A percentile compares a stretch with the other conserved stretches of the same genome.
Conservation (phyloP, 2,797 vertebrate species). For the Silurus aristotelis region DNA sequence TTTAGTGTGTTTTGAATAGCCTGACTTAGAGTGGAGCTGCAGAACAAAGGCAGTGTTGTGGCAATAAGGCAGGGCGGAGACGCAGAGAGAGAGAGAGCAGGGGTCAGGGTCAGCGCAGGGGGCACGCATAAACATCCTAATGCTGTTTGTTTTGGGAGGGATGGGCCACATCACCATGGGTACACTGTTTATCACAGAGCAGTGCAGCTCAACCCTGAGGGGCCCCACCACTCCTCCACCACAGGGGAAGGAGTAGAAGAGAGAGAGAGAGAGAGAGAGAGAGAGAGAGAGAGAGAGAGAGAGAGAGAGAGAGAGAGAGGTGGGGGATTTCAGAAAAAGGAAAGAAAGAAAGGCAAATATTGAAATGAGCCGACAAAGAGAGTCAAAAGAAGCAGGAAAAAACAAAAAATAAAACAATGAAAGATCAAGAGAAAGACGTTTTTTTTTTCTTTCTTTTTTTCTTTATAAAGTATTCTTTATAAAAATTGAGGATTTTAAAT, state of each 20-base stretch:
- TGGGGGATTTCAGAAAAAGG: not conserved
- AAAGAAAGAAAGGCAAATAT: constrained; percentile 1
- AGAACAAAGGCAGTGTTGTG: constrained; percentile 60
- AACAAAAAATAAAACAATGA: not conserved
- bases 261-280: constrained; percentile 16
- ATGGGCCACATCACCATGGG: constrained; percentile 71
- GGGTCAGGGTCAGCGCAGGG: constrained; percentile 58
- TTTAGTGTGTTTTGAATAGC: constrained; percentile 48
- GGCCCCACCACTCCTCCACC: constrained; percentile 52
- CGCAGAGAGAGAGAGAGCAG: constrained; percentile 46
- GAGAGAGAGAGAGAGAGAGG: not conserved
- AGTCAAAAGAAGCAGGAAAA: not conserved
- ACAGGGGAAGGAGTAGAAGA: constrained; percentile 31
- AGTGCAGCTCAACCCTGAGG: constrained; percentile 71
- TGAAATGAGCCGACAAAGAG: constrained; percentile 14
- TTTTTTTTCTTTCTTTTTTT: not conserved
- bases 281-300: not conserved
- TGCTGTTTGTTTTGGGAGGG: constrained; percentile 72
- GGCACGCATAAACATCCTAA: constrained; percentile 74
- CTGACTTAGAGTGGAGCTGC: constrained; percentile 38
- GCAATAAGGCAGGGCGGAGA: constrained; percentile 57
- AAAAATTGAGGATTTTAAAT: not conserved
- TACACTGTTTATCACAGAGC: constrained; percentile 75
- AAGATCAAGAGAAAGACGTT: not conserved
- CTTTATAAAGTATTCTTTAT: not conserved